Evolutionary conservation across 2,888 invertebrate genomes (phyloP), one percentile per base, ranked within the genome.

Genomic region (Ormyrus thymus): DNA sequence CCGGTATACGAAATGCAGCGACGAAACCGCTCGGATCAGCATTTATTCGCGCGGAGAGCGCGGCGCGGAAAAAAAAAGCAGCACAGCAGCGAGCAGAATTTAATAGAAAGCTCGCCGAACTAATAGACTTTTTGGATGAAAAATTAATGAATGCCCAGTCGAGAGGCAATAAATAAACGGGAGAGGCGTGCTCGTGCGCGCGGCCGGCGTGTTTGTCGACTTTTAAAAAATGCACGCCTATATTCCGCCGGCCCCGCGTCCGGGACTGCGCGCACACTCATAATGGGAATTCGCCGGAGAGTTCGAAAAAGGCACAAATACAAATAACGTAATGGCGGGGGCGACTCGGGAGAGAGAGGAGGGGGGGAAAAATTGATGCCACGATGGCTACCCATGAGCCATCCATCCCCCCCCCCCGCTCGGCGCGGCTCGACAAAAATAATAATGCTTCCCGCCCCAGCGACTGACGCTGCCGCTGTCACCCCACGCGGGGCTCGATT

Each of bases 301-400:
- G 79, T 70, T 76, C 64, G 75, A 81, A 74, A 77, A 75, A 73
- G 53, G 58, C 74, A 29, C 29, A 71, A 77, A 77, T 68, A 71
- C 74, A 79, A 73, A 81, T 79, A 76, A 77, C 76, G 70, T 73
- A 76, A 81, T 81, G 81, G 81, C 79, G 81, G 74, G 79, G 81
- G 76, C 62, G 81, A 74, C 4, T 29, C 29, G 29, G 29, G 29
- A 29, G 29, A 29, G 29, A 29, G 29, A 45, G 5, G 62, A 78
- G 59, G 79, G 83, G 80, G 74, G 75, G 11, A 76, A 78, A 81
- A 81, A 76, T 74, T 81, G 79, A 82, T 73, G 79, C 29, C 83
- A 84, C 78, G 84, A 86, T 86, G 86, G 86, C 85, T 82, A 83
- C 83, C 83, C 66, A 75, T 74, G 81, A 78, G 81, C 78, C 76